Conservation (phyloP, 2,113 vertebrate species). For the Anseranas semipalmata region DNA sequence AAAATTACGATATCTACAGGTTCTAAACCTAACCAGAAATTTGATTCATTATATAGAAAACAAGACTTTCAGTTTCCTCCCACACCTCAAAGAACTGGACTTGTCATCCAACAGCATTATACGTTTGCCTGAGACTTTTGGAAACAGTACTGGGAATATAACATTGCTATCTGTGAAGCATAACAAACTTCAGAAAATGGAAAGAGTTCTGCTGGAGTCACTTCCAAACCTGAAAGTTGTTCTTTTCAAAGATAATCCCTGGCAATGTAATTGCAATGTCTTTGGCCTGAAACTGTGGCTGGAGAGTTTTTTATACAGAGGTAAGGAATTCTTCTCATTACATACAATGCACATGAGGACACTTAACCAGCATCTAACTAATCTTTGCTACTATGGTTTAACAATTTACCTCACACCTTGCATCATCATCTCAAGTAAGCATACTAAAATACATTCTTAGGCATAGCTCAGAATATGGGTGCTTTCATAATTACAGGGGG, state of each 20-base stretch:
- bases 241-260: conserved; percentile 88
- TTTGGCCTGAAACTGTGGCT: conserved; percentile 95
- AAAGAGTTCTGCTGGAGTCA: conserved; percentile 86
- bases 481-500: not conserved
- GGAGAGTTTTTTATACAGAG: conserved; percentile 93
- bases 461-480: not conserved
- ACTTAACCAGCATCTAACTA: not conserved
- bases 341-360: not conserved
- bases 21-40: conserved; percentile 89
- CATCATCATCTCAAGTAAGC: not conserved
- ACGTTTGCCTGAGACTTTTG: conserved; percentile 83
- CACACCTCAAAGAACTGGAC: conserved; percentile 87
- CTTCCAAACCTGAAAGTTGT: conserved; percentile 85
- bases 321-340: conserved; percentile 74
- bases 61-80: conserved; percentile 84
- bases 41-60: conserved; percentile 87
- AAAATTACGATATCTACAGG: conserved; percentile 83
- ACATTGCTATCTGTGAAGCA: conserved; percentile 85
- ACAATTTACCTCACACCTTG: not conserved
- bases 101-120: conserved; percentile 90
- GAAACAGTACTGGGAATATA: conserved; percentile 86
- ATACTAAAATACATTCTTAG: not conserved
- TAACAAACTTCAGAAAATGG: conserved; percentile 88
- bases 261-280: conserved; percentile 93
- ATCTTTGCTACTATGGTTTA: not conserved